phyloP scores from a whole-genome alignment of 2,888 invertebrate species.

The Candidula unifasciata region DNA sequence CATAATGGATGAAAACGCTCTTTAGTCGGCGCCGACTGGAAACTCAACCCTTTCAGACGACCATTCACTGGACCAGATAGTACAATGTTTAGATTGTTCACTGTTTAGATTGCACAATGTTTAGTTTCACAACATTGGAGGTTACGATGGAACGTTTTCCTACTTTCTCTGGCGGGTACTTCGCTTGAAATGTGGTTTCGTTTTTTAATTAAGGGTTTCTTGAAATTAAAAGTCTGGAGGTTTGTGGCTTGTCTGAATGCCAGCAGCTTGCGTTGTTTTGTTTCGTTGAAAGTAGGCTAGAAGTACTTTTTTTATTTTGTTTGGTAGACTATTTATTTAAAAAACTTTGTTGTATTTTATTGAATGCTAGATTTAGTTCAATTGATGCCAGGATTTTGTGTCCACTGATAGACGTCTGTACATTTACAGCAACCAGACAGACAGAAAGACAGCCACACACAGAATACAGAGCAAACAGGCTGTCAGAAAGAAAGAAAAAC shows the following conservation, averaged over 20 bases:
- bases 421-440: no score
- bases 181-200: neutral
- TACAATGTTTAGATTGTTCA: conserved; percentile 1
- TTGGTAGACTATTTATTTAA: neutral
- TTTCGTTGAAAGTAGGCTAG: neutral
- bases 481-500: no score
- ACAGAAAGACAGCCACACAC: no score
- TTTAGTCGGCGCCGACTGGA: conserved; percentile 2
- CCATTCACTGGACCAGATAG: neutral
- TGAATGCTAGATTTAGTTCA: no score
- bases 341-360: no score
- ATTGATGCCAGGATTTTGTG: no score
- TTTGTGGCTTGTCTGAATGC: neutral
- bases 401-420: no score
- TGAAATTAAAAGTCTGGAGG: neutral
- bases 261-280: neutral
- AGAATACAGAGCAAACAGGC: no score
- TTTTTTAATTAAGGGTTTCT: neutral
- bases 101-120: neutral
- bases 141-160: neutral
- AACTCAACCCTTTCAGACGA: neutral
- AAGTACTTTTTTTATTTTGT: neutral
- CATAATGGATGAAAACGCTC: conserved; percentile 21
- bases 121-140: conserved; percentile 1
- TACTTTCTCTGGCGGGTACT: neutral